Percentiles rank a stretch among this genome's conserved stretches.
phyloP scores from a whole-genome alignment of 2,888 invertebrate species.

The Julus scanicus region DNA sequence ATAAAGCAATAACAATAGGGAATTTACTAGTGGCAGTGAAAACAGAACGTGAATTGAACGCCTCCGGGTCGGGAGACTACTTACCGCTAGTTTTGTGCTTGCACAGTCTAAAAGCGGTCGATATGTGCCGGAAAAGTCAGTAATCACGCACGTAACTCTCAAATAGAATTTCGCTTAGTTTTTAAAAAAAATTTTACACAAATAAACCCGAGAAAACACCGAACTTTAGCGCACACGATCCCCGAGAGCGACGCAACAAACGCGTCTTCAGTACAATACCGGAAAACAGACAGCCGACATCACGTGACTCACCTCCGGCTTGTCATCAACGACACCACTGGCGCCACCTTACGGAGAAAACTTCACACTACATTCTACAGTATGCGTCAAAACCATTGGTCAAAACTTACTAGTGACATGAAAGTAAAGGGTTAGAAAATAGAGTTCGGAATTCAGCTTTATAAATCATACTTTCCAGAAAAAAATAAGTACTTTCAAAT shows the following conservation, averaged over 20 bases:
- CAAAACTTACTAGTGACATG: neutral
- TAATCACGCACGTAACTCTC: neutral
- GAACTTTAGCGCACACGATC: constrained; percentile 5
- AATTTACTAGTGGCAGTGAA: neutral
- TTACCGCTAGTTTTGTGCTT: neutral
- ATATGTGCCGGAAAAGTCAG: neutral
- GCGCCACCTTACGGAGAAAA: neutral
- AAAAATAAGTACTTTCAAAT: no score
- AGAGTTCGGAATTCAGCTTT: no score
- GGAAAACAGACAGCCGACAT: neutral
- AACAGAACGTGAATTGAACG: neutral
- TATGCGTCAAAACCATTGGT: neutral
- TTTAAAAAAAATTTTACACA: neutral
- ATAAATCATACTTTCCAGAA: no score
- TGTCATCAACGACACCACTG: neutral
- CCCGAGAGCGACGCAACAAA: neutral
- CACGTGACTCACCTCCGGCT: neutral
- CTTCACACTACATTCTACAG: neutral
- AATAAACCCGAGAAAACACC: neutral
- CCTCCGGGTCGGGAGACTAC: neutral
- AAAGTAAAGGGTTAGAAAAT: no score
- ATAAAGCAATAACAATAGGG: neutral
- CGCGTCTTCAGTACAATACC: neutral
- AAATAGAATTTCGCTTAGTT: neutral
- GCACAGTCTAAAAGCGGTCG: neutral